phyloP scores from a whole-genome alignment of 2,888 invertebrate species.

The Psylliodes chrysocephalus region DNA sequence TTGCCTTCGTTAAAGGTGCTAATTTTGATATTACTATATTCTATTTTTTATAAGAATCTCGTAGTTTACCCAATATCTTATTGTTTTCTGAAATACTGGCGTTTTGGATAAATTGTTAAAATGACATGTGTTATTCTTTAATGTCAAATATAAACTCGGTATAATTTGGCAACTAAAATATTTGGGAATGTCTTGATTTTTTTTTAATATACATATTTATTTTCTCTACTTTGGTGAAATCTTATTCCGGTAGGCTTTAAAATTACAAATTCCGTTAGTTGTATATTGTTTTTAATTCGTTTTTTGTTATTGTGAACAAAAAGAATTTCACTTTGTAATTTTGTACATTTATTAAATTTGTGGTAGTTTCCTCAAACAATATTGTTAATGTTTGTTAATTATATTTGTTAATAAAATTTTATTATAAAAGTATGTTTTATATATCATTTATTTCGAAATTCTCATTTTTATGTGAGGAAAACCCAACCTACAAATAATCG shows the following conservation, averaged over 20 bases:
- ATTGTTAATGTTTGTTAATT: constrained; percentile 9
- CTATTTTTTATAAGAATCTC: constrained; percentile 27
- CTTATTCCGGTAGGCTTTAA: too few relatives aligned
- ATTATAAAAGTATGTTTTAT: too few relatives aligned
- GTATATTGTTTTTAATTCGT: not conserved
- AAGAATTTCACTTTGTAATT: not conserved
- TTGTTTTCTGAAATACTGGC: not conserved
- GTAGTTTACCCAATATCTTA: not conserved
- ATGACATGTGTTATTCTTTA: not conserved
- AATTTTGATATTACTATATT: constrained; percentile 16
- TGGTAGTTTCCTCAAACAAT: not conserved
- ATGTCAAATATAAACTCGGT: not conserved
- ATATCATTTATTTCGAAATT: too few relatives aligned
- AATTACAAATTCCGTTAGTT: not conserved
- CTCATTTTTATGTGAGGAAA: too few relatives aligned
- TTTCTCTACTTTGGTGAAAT: too few relatives aligned
- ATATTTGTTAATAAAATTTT: constrained; percentile 7
- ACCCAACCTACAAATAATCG: too few relatives aligned
- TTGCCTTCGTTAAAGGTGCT: constrained; percentile 23
- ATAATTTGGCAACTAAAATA: not conserved
- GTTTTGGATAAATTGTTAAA: not conserved
- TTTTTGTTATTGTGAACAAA: not conserved
- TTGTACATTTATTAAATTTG: not conserved
- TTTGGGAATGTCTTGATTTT: not conserved
- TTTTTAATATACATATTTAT: too few relatives aligned